Evolutionary conservation across 2,113 vertebrate species (phyloP).

Genomic region (Zootoca vivipara): DNA sequence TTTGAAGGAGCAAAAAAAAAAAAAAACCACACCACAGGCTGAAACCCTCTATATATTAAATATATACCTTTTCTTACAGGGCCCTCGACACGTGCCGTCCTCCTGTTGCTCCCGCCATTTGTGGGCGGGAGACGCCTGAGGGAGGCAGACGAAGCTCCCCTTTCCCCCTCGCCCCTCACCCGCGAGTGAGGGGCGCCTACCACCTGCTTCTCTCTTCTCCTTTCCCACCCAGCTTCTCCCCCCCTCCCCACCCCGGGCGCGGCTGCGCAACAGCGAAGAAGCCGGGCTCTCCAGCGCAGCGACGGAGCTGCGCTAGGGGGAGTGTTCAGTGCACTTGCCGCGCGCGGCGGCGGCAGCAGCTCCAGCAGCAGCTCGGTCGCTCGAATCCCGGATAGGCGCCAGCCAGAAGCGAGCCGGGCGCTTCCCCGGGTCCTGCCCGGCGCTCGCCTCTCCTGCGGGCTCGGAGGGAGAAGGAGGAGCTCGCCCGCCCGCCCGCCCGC

Average conservation of each 20-base stretch:
- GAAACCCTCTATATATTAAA: no score
- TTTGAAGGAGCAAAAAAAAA: no score
- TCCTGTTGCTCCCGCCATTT: background rate
- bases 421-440: background rate
- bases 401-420: background rate
- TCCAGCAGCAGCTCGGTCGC: background rate
- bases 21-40: no score
- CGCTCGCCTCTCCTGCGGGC: background rate
- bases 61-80: background rate
- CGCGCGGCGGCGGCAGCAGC: constrained; percentile 17
- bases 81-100: background rate
- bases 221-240: no score
- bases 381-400: no score
- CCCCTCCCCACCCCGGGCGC: background rate
- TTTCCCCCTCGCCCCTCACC: no score
- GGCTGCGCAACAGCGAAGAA: background rate
- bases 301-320: background rate
- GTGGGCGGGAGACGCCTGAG: background rate
- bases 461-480: background rate
- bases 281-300: background rate
- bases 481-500: no score
- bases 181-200: background rate
- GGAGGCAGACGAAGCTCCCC: background rate
- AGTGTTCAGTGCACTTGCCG: background rate
- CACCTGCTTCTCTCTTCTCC: no score